Conservation (phyloP, 2,113 vertebrate genomes). For the Alligator mississippiensis region DNA sequence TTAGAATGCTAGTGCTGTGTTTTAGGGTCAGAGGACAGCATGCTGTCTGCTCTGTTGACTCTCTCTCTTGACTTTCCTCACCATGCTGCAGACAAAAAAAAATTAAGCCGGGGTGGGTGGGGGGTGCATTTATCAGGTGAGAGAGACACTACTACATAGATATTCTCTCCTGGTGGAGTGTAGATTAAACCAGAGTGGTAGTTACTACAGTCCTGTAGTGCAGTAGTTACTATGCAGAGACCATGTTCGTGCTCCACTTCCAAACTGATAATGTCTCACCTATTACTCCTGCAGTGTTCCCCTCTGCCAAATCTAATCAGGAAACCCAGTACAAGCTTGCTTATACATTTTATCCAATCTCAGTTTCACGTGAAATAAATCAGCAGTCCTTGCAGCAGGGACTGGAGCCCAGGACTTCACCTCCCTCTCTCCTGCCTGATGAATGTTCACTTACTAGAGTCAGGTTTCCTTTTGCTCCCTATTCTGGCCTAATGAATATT, state of each 20-base stretch:
- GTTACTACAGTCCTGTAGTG: neutral
- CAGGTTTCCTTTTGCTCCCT: too few relatives aligned
- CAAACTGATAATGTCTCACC: too few relatives aligned
- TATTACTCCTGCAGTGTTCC: neutral
- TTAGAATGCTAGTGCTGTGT: neutral
- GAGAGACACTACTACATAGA: neutral
- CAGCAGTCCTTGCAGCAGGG: too few relatives aligned
- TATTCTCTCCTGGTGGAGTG: neutral
- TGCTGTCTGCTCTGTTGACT: neutral
- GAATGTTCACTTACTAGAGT: too few relatives aligned
- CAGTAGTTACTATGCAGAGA: neutral
- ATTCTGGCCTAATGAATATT: too few relatives aligned
- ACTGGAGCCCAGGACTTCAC: too few relatives aligned
- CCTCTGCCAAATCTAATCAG: neutral
- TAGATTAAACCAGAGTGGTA: neutral
- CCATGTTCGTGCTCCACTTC: neutral
- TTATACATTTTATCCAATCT: too few relatives aligned
- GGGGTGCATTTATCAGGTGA: neutral
- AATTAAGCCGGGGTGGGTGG: neutral
- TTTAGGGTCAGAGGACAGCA: neutral
- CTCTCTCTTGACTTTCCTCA: too few relatives aligned
- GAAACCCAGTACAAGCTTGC: neutral
- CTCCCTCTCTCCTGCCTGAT: too few relatives aligned
- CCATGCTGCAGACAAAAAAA: neutral
- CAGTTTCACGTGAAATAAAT: too few relatives aligned